A percentile compares a stretch with the other conserved stretches of the same genome.
Evolutionary conservation across 2,113 vertebrate species (phyloP).

Genomic region (Triplophysa tibetana): DNA sequence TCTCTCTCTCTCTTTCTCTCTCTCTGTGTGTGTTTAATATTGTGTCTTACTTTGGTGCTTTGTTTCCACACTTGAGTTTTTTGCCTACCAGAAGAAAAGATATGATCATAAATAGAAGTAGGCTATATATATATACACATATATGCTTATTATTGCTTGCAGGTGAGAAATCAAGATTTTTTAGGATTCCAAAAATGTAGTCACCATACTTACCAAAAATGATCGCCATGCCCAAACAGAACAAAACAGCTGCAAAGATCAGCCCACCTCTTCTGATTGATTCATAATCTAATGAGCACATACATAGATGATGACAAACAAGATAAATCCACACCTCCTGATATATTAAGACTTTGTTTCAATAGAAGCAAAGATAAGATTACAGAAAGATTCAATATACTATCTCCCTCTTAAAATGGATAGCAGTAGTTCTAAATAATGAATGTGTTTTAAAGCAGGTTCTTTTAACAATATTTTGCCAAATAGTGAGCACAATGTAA

Average conservation of each 20-base stretch:
- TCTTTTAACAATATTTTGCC: no score
- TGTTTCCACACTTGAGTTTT: slow-evolving; percentile 76
- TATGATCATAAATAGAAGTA: neutral
- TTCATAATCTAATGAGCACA: slow-evolving; percentile 74
- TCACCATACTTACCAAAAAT: slow-evolving; percentile 78
- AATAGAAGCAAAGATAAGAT: no score
- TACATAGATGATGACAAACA: slow-evolving; percentile 22
- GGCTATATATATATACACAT: neutral
- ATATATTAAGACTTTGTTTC: neutral
- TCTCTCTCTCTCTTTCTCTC: no score
- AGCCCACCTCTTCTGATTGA: slow-evolving; percentile 79
- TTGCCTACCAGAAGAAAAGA: slow-evolving; percentile 69
- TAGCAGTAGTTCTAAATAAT: no score
- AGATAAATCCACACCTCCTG: neutral
- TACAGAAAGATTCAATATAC: no score
- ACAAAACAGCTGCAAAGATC: slow-evolving; percentile 81
- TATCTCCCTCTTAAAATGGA: no score
- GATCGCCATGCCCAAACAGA: slow-evolving; percentile 78
- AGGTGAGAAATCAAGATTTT: neutral
- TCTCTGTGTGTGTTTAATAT: neutral
- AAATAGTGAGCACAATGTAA: no score
- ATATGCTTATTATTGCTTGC: neutral
- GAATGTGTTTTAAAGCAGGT: no score
- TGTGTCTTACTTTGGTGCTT: slow-evolving; percentile 67
- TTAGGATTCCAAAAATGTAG: neutral